Base-by-base conservation (phyloP, 23 tunicate species). In the Clavelina lepadiformis region DNA sequence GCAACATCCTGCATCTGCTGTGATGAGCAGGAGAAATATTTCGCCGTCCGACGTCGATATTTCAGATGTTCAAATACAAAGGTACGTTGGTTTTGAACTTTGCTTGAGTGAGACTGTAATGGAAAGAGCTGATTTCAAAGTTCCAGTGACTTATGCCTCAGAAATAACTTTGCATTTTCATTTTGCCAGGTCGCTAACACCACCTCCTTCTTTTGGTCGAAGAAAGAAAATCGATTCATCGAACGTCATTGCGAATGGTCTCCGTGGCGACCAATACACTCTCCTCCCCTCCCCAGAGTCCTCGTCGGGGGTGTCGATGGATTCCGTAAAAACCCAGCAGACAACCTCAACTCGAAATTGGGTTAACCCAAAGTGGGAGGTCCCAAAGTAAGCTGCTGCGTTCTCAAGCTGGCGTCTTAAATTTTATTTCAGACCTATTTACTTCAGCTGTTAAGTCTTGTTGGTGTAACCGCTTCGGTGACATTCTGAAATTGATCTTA, bases 201-300 rank as follows among this genome's bases (percentile, higher is more conserved):
- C 81, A 3, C 71, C 81, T 1, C 81, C 81, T 5, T 63, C 81
- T 19, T 75, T 75, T 25, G 71, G 53, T n/a, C 50, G 81, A 34
- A 8, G 50, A 26, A 31, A 8, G 20, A 24, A 50, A 30, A 28
- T 24, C 19, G 31, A 33, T 26, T 54, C 64, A 5, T 35, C 22
- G 25, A 28, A 45, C 28, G 34, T 5, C 5, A n/a, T n/a, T n/a
- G n/a, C n/a, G n/a, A n/a, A n/a, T n/a, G n/a, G n/a, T n/a, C n/a
- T n/a, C n/a, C n/a, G n/a, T n/a, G n/a, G n/a, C n/a, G 56, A 26
- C 29, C 59, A 53, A 6, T 53, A 13, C 24, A 18, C 57, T 36
- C 57, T 66, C 30, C 22, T 66, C 28, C 72, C 72, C 41, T 66
- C 72, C 7, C 72, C 72, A 4, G 56, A 26, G 18, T 66, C 72